These are phyloP conservation scores for Neodiprion virginianus DNA, from an alignment of 1,140 invertebrate species.

Conservation along the genomic window DNA sequence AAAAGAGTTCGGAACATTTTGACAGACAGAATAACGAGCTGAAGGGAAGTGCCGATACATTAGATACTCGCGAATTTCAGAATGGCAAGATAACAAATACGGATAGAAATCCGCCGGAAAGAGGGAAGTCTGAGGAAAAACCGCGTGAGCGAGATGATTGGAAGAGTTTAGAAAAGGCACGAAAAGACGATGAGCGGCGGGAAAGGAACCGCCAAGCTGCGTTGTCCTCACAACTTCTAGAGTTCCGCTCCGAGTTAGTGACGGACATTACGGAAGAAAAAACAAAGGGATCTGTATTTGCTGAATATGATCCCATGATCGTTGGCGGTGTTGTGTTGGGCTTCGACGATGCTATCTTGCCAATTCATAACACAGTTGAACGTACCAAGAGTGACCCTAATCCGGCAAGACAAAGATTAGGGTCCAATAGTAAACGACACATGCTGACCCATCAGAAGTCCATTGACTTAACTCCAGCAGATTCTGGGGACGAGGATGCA, in stretches of 20 bases:
- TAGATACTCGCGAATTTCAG: conserved; percentile 15
- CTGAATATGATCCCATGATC: conserved; percentile 61
- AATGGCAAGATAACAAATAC: conserved; percentile 21
- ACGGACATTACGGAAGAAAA: conserved; percentile 44
- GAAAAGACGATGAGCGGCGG: conserved; percentile 51
- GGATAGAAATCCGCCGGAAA: conserved; percentile 20
- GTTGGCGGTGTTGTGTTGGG: conserved; percentile 57
- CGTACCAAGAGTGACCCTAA: conserved; percentile 86
- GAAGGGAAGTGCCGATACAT: conserved; percentile 24
- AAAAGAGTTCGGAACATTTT: conserved; percentile 31
- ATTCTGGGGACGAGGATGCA: conserved; percentile 80
- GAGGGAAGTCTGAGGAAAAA: conserved; percentile 42
- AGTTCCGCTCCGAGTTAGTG: conserved; percentile 47
- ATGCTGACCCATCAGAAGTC: conserved; percentile 87
- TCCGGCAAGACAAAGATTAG: conserved; percentile 72
- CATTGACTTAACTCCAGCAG: conserved; percentile 82
- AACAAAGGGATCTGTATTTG: conserved; percentile 46
- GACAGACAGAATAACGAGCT: conserved; percentile 22
- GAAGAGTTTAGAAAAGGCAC: conserved; percentile 53
- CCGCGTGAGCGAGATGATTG: conserved; percentile 55
- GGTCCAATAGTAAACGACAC: conserved; percentile 73
- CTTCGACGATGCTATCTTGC: conserved; percentile 50
- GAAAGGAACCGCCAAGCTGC: conserved; percentile 48
- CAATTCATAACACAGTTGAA: conserved; percentile 74
- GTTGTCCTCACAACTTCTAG: conserved; percentile 35